Base-by-base conservation (phyloP, 2,797 vertebrate genomes). In the Bradypodion ventrale region DNA sequence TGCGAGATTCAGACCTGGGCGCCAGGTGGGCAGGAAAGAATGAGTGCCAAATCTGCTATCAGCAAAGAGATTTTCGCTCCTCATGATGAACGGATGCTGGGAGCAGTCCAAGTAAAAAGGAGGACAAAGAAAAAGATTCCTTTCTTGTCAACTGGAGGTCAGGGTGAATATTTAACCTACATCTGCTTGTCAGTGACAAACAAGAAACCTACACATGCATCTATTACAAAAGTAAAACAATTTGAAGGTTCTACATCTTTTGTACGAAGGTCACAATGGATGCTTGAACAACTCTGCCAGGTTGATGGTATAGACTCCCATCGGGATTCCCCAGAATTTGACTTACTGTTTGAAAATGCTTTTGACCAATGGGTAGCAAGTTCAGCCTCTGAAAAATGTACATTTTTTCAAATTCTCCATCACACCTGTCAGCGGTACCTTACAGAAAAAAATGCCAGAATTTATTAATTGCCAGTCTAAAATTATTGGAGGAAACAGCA, bases 391-490 rank as follows among this genome's bases (percentile, higher is more conserved):
- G 99, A 99, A 94, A 99, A 99, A 94, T 97, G 97, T 95, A 97
- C 97, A 83, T 99, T 99, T 91, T 97, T 99, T 94, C 99, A 99
- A 94, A 94, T 99, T 90, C 97, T 99, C 49, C 97, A 99, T 93
- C 97, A 99, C 90, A 98, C 97, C 91, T 99, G 98, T 95, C 99
- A 99, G 91, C 96, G 98, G 87, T 96, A 98, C 94, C 97, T 97
- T 92, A 95, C 97, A 0, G 96, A 97, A 96, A 97, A 96, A 95
- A 90, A 99, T 98, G 89, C 98, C 98, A 5, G 98, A 99, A 89
- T 99, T 99, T 88, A 96, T 99, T 93, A 99, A 99, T 96, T 99
- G 99, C 93, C 98, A 97, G n/a, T 97, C 98, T 88, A 99, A 98
- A 96, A 96, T 99, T 82, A 96, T 93, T 77, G 13, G 95, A 99